Evolutionary conservation across 2,888 invertebrate species (phyloP), one percentile per base, ranked within the genome.

Genomic region (Ochropleura leucogaster): DNA sequence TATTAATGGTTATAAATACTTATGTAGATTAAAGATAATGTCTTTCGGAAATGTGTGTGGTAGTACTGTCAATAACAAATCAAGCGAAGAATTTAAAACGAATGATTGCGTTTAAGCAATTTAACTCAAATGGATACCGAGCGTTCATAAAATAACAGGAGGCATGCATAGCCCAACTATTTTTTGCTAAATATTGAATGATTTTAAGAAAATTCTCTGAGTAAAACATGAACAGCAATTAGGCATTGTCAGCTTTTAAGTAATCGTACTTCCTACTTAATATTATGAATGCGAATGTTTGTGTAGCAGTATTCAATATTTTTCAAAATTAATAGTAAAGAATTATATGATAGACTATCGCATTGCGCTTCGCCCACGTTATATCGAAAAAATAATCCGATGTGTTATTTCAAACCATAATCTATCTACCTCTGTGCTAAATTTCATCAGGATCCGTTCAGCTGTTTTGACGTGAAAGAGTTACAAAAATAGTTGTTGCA

Each of bases 31-130:
- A 16, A 16, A 77, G 46, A 67, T 78, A 78, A 78, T 78, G 46
- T 72, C 46, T 78, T 79, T 66, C 68, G 74, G 79, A 79, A 74
- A 79, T 79, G 40, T 68, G 59, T 70, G 62, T 66, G 49, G 44
- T 65, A 16, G 12, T 66, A 67, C 62, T 62, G 70, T 70, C 64
- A 77, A 42, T 70, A 64, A 59, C 46, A 77, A 46, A 77, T 70
- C 46, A 59, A 30, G 63, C 10, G 70, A 77, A 64, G 51, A 59
- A 70, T 70, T 46, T 77, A 64, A 76, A 77, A 49, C 40, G 44
- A 57, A 60, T 14, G 59, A 51, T 71, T 62, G 55, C 62, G 49
- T 78, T 78, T 72, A 77, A 72, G 79, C 72, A 55, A 40, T 51
- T 62, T 72, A 18, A 66, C 72, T 66, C 4, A 51, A 63, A 53